Evolutionary conservation across 2,888 invertebrate species (phyloP).

Genomic region (Schizaphis graminum): DNA sequence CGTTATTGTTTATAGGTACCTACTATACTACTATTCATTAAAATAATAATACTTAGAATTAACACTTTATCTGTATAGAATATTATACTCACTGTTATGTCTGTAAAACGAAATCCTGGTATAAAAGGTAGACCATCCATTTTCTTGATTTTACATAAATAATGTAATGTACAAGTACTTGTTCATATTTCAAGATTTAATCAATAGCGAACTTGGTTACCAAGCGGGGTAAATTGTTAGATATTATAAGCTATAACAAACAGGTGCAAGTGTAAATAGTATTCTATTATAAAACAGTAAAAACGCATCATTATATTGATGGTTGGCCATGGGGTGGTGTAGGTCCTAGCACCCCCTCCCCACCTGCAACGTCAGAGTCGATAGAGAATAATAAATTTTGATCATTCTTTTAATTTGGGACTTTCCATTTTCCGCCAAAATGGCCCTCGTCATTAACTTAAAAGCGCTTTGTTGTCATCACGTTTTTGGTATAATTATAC

Average conservation of each 20-base stretch:
- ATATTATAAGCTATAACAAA: not conserved
- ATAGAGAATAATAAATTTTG: not conserved
- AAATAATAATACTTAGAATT: not conserved
- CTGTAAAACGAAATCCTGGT: slow-evolving; percentile 62
- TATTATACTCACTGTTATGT: slow-evolving; percentile 56
- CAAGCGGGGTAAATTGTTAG: slow-evolving; percentile 12
- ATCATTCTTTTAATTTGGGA: not conserved
- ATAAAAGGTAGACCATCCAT: slow-evolving; percentile 66
- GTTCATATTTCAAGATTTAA: not conserved
- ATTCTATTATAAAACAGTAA: not conserved
- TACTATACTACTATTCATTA: not conserved
- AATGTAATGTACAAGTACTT: not conserved
- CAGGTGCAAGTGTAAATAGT: not conserved
- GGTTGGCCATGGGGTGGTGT: not conserved
- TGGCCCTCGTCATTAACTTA: too few relatives aligned
- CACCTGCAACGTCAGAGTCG: not conserved
- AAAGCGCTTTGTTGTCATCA: too few relatives aligned
- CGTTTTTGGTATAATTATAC: too few relatives aligned
- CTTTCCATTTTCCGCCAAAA: too few relatives aligned
- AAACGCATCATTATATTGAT: not conserved
- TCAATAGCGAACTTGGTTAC: slow-evolving; percentile 45
- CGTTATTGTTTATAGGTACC: not conserved
- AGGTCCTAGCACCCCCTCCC: too few relatives aligned
- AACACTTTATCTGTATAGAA: not conserved
- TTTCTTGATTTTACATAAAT: not conserved